These are phyloP conservation scores for Andrena flavipes DNA, from an alignment of 2,888 invertebrate genomes.

Conservation along the genomic window DNA sequence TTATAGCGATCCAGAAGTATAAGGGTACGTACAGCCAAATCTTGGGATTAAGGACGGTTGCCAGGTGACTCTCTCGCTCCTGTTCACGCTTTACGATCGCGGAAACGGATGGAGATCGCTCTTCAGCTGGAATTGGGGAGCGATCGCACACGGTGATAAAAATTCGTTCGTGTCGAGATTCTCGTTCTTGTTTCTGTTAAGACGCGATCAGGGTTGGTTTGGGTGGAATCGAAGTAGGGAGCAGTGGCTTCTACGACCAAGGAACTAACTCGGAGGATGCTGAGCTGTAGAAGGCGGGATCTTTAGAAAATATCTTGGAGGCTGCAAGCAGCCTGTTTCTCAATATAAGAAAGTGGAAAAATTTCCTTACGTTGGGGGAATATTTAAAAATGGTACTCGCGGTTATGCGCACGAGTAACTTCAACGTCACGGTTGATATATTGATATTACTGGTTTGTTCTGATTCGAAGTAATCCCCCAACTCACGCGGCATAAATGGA, in stretches of 20 bases:
- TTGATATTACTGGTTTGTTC: no score
- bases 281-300: background rate
- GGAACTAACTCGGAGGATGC: background rate
- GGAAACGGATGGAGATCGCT: conserved; percentile 57
- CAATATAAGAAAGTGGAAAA: no score
- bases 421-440: no score
- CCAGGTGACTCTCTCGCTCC: conserved; percentile 64
- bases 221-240: background rate
- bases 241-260: background rate
- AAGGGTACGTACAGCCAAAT: conserved; percentile 77
- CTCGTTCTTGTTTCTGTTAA: background rate
- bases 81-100: conserved; percentile 66
- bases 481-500: no score
- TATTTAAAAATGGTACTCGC: no score
- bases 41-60: conserved; percentile 79
- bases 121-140: conserved; percentile 46
- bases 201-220: conserved; percentile 6
- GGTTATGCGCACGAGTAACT: no score
- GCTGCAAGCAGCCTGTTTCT: no score
- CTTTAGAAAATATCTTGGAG: background rate
- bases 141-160: conserved; percentile 30
- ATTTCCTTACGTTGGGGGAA: no score
- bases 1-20: conserved; percentile 74
- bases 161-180: conserved; percentile 21
- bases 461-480: no score